These are phyloP conservation scores for Diloba caeruleocephala DNA, from an alignment of 2,888 invertebrate species.

Conservation along the genomic window DNA sequence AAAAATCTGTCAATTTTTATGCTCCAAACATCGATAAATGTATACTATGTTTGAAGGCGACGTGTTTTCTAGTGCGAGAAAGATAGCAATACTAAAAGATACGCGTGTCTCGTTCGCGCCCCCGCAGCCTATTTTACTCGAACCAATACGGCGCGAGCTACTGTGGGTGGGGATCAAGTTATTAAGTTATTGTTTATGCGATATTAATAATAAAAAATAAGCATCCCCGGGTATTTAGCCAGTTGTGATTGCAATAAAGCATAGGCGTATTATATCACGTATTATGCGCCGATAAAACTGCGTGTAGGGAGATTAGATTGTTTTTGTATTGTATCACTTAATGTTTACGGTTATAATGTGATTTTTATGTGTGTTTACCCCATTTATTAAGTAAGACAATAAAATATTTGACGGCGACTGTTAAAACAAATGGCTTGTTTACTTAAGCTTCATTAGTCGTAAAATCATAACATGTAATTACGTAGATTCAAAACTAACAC, in stretches of 20 bases:
- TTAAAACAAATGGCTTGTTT: slow-evolving; percentile 50
- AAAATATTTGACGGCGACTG: slow-evolving; percentile 43
- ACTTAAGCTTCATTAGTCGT: slow-evolving; percentile 37
- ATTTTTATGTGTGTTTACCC: slow-evolving; percentile 75
- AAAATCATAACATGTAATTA: slow-evolving; percentile 15
- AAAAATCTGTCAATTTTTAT: slow-evolving; percentile 90
- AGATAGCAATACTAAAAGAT: slow-evolving; percentile 63
- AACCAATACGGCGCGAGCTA: slow-evolving; percentile 82
- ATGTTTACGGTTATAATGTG: slow-evolving; percentile 67
- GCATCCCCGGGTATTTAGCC: slow-evolving; percentile 65
- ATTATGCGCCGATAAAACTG: slow-evolving; percentile 77
- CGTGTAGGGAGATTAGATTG: slow-evolving; percentile 78
- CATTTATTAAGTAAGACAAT: slow-evolving; percentile 57
- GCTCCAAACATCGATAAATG: slow-evolving; percentile 88
- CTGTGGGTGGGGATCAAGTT: slow-evolving; percentile 84
- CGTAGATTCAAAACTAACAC: slow-evolving; percentile 1
- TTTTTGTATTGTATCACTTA: slow-evolving; percentile 71
- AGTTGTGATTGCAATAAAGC: slow-evolving; percentile 76
- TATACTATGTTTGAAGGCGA: slow-evolving; percentile 86
- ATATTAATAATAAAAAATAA: slow-evolving; percentile 87
- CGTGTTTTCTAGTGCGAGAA: slow-evolving; percentile 78
- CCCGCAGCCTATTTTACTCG: slow-evolving; percentile 85
- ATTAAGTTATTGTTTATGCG: slow-evolving; percentile 88
- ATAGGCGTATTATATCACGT: slow-evolving; percentile 69
- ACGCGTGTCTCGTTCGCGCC: slow-evolving; percentile 73